Conservation (phyloP, 2,888 invertebrate genomes). For the Drosophila helvetica region DNA sequence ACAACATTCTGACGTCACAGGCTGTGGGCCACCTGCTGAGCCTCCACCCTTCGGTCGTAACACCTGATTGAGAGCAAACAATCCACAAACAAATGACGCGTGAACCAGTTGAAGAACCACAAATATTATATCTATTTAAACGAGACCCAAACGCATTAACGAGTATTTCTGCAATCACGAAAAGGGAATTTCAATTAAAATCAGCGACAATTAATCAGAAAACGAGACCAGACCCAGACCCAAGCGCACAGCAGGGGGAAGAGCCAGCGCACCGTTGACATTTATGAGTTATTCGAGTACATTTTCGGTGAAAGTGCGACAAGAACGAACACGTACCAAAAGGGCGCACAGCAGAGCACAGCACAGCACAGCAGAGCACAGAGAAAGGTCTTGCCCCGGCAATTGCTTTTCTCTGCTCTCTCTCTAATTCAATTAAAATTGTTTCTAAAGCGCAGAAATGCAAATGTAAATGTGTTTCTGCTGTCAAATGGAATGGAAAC, state of each 20-base stretch:
- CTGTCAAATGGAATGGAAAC: constrained; percentile 44
- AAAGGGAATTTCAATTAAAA: background rate
- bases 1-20: background rate
- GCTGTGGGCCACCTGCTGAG: background rate
- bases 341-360: too few relatives aligned
- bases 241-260: too few relatives aligned
- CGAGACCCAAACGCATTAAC: background rate
- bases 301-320: background rate
- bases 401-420: constrained; percentile 4
- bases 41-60: background rate
- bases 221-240: too few relatives aligned
- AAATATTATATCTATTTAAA: background rate
- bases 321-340: background rate
- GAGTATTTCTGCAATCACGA: background rate
- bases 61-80: background rate
- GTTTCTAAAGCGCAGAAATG: constrained; percentile 36
- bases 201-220: background rate
- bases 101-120: background rate
- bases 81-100: background rate
- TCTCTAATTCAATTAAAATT: constrained; percentile 60
- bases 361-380: too few relatives aligned
- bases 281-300: background rate
- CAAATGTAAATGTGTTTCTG: constrained; percentile 31
- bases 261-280: background rate
- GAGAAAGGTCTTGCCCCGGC: background rate